These are phyloP conservation scores for Rhizomys pruinosus DNA, from an alignment of 2,113 vertebrate genomes.

Conservation along the genomic window DNA sequence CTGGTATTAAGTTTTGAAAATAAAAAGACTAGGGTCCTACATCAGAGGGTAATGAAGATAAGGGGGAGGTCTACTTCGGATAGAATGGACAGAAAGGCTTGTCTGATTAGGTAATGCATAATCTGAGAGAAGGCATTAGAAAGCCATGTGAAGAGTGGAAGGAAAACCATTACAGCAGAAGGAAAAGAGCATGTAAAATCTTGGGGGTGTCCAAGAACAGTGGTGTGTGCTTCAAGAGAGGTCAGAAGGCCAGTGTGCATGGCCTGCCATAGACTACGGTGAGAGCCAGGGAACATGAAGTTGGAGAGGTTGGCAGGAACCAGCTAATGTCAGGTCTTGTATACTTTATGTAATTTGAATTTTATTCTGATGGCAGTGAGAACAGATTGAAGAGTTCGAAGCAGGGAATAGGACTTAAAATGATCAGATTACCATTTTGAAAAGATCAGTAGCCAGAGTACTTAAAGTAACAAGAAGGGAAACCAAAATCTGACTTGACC, in stretches of 20 bases:
- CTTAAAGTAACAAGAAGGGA: slow-evolving; percentile 11
- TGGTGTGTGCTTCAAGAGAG: background rate
- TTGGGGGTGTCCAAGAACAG: background rate
- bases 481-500: slow-evolving; percentile 14
- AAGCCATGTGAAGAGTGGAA: background rate
- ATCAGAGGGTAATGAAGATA: slow-evolving; percentile 1
- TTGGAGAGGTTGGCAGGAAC: background rate
- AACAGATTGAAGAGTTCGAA: background rate
- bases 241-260: slow-evolving; percentile 21
- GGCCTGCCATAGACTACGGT: background rate
- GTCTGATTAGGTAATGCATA: background rate
- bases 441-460: slow-evolving; percentile 10
- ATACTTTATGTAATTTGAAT: background rate
- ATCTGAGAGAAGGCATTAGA: slow-evolving; percentile 12
- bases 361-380: slow-evolving; percentile 29
- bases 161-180: background rate
- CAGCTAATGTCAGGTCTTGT: background rate
- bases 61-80: background rate
- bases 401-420: background rate
- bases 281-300: background rate
- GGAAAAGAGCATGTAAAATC: background rate
- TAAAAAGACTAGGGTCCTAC: background rate
- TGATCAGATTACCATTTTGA: slow-evolving; percentile 39
- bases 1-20: background rate
- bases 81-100: background rate